Evolutionary conservation across 1,140 invertebrate genomes (phyloP), one percentile per base, ranked within the genome.

Genomic region (Euglossa dilemma): DNA sequence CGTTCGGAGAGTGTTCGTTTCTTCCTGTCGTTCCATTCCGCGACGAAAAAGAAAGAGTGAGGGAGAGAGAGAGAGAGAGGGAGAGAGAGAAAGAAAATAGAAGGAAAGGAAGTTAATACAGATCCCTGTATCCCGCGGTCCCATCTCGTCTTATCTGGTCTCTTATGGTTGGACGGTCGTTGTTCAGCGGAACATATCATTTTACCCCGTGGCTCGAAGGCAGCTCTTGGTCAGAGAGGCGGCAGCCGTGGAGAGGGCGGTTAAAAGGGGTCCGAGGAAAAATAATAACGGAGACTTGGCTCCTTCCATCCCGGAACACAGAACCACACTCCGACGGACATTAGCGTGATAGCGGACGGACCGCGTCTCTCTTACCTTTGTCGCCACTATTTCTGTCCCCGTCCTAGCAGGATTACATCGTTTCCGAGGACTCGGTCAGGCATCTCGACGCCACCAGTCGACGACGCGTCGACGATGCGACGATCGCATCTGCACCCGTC

Each of bases 111-210:
- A 85, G 82, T 77, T 88, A 86, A 88, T 86, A 88, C 59, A 81
- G 84, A 88, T 80, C 67, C 64, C 43, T 52, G 76, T 84, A 78
- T 88, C 84, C 84, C 63, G 79, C 63, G 64, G 67, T 82, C 80
- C 84, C 84, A 86, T 89, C 87, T 85, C 74, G 84, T 83, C 87
- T 89, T 88, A 88, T 89, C 87, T 89, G 43, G 61, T 73, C 84
- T 66, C 85, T 88, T 85, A 88, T 81, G 73, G 87, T 64, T 66
- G 54, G 80, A 80, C 75, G 75, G 69, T 61, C 86, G 80, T 64
- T 81, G 86, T 79, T 85, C 80, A 69, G 52, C 73, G 69, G 73
- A 57, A 89, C 80, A 85, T 89, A 89, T 89, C 87, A 88, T 89
- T 85, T 88, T 88, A 88, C 80, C 82, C 43, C n/a, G 66, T 80